Evolutionary conservation across 2,113 vertebrate genomes (phyloP), one percentile per base, ranked within the genome.

Genomic region (Lynx canadensis): DNA sequence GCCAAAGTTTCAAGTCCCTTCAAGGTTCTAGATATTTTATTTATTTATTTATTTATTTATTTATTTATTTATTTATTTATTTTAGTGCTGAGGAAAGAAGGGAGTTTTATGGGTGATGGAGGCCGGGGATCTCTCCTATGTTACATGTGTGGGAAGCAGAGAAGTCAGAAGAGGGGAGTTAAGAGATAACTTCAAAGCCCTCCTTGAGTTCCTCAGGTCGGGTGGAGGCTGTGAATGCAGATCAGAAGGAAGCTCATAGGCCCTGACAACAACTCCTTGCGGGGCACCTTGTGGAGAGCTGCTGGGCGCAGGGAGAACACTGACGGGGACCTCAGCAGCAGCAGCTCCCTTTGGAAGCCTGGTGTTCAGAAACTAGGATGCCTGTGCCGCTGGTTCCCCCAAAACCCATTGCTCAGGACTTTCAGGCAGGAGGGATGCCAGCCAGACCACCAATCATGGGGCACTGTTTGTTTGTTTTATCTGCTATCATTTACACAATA

Each of bases 321-420:
- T 8, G 5, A 1, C 7, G 4, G 73, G 0, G 31, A 45, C 8
- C 15, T 88, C 66, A 55, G 27, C 0, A 14, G 10, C 23, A 85
- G 12, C 1, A 2, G 19, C 4, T 63, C 1, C 11, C 1, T n/a
- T 69, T 74, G 27, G 18, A 83, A 55, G 5, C 0, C 27, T 25
- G 14, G 23, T 60, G 4, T 29, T 89, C 18, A 65, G 14, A 88
- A 82, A 29, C 31, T 55, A 14, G 8, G 10, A 36, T 55, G 6
- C 31, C 57, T 76, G 27, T 2, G 13, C 14, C 25, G 6, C 4
- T 81, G 31, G 36, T 55, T 38, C 1, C 15, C 10, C 5, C 38
- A 23, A 38, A 71, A 7, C 4, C 48, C 23, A n/a, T 9, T 19
- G 11, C 23, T 50, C 5, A 21, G 4, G 6, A 5, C 4, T 71